phyloP scores from a whole-genome alignment of 2,888 invertebrate genomes.

The Caenorhabditis japonica region DNA sequence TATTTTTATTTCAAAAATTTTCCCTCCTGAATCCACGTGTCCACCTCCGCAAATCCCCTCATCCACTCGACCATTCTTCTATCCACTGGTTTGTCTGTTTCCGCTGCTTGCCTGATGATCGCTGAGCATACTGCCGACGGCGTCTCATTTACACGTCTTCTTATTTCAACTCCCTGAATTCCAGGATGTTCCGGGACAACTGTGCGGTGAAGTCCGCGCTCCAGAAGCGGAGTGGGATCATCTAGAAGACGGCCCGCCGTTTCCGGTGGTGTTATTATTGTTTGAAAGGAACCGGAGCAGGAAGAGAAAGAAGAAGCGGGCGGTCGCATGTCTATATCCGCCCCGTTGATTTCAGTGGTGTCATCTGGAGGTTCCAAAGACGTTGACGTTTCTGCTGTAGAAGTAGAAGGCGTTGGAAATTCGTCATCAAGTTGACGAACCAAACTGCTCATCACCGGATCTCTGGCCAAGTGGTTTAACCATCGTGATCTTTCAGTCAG shows the following conservation, averaged over 20 bases:
- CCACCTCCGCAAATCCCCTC: constrained; percentile 47
- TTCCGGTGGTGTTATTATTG: constrained; percentile 6
- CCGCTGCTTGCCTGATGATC: constrained; percentile 23
- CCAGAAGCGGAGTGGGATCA: background rate
- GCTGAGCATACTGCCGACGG: constrained; percentile 22
- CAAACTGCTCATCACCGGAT: constrained; percentile 46
- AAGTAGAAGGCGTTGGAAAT: constrained; percentile 9
- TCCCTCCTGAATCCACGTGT: constrained; percentile 51
- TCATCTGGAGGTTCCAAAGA: background rate
- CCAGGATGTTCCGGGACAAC: constrained; percentile 28
- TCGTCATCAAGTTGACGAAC: constrained; percentile 39
- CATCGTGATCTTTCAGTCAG: constrained; percentile 54
- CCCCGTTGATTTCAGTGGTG: background rate
- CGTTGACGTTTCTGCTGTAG: background rate
- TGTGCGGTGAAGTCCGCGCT: constrained; percentile 19
- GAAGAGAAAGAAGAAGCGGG: constrained; percentile 31
- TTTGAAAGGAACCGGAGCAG: constrained; percentile 23
- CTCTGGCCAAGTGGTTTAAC: constrained; percentile 52
- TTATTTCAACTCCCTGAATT: constrained; percentile 43
- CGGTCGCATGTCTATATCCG: background rate
- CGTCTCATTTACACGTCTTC: constrained; percentile 37
- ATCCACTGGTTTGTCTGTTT: constrained; percentile 37
- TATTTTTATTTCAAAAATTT: no score
- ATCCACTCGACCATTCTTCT: constrained; percentile 43
- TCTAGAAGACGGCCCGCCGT: constrained; percentile 1